These are phyloP conservation scores for Drosophila acutilabella DNA, from an alignment of 2,888 invertebrate genomes.

Conservation along the genomic window DNA sequence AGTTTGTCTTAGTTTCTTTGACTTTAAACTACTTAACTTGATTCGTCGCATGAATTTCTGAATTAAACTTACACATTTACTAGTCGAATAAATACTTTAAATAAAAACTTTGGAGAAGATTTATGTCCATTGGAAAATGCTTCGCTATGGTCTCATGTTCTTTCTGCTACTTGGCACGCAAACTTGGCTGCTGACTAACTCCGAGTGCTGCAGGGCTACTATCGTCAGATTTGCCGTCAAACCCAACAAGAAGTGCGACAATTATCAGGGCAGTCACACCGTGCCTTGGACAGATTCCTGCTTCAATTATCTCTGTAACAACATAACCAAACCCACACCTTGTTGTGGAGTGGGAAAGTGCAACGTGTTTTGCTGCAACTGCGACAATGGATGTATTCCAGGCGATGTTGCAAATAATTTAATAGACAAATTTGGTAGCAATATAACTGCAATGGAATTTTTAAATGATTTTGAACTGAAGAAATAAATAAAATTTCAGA, in stretches of 20 bases:
- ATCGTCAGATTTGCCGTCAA: not conserved
- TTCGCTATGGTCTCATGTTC: not conserved
- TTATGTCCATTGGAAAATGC: not conserved
- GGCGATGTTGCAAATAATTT: not conserved
- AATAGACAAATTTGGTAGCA: not conserved
- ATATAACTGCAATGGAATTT: not conserved
- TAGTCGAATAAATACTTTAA: too few species aligned
- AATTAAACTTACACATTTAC: too few species aligned
- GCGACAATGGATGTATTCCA: not conserved
- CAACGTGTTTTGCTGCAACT: constrained; percentile 19
- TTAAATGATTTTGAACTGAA: too few species aligned
- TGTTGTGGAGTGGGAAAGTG: constrained; percentile 12
- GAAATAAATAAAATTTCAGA: too few species aligned
- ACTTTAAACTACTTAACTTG: not conserved
- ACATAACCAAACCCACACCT: not conserved
- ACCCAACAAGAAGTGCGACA: not conserved
- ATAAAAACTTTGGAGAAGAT: too few species aligned
- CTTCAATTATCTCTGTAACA: constrained; percentile 2
- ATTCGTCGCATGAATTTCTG: not conserved
- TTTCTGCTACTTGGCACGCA: not conserved
- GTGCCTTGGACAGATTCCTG: not conserved
- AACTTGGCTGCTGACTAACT: not conserved
- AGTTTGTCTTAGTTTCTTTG: not conserved
- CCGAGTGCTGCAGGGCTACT: not conserved
- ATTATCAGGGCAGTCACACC: not conserved